Base-by-base conservation (phyloP, 2,797 vertebrate species). In the Rhinophrynus dorsalis region DNA sequence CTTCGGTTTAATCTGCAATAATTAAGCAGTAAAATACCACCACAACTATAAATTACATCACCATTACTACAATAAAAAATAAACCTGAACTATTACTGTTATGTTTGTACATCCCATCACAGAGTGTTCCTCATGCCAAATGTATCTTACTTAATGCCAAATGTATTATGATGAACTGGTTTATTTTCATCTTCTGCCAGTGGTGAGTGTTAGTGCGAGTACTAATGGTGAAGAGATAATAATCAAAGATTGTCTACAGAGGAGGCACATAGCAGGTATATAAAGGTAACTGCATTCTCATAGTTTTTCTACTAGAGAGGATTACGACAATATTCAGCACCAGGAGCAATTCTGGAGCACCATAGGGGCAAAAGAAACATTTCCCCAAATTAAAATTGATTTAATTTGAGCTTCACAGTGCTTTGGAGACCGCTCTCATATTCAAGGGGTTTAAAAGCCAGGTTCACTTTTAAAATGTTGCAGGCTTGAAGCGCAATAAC, bases 31-130 rank as follows among this genome's bases (percentile, higher is more conserved):
- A 78, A 82, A 83, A 75, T 70, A 74, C 74, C 75, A 79, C 75
- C 45, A 38, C 66, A 67, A 52, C 78, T 67, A 79, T 88, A 76
- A 85, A 86, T 90, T 84, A 78, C 75, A 59, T 73, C 55, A 2
- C 76, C 2, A 74, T 85, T 86, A 82, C 81, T 79, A 88, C 81
- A 86, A 76, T 83, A 78, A 79, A 83, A 84, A 55, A 85, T 89
- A 82, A 85, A 88, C 86, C 76, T 75, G 75, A 83, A 74, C 76
- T 79, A 74, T 78, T 82, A 82, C 79, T 84, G 60, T 80, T 82
- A 47, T 75, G 77, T 84, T 79, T 81, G 69, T 74, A 74, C 81
- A 67, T 74, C 74, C 80, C 74, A 65, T 82, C 27, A 59, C 63
- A 21, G 75, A 29, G 29, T 27, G 48, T 61, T 80, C 74, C 70